Base-by-base conservation (phyloP, 2,888 invertebrate genomes). In the Pandemis corylana region DNA sequence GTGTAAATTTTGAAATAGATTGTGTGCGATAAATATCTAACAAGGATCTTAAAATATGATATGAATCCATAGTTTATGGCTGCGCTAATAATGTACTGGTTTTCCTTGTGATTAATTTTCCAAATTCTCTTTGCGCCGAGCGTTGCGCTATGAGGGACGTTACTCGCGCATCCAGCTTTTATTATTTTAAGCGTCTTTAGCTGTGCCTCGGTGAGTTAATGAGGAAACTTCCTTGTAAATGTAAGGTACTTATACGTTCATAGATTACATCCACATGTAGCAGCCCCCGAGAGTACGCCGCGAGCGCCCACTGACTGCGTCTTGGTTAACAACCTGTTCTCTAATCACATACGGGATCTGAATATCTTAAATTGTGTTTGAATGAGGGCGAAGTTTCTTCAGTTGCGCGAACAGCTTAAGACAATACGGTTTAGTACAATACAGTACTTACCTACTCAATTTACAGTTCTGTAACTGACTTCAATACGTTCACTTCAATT, bases 141-240 rank as follows among this genome's bases (percentile, higher is more conserved):
- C 28, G 12, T 56, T 68, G 59, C 56, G 12, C 44, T 61, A 42
- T 36, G 28, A 68, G 59, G 63, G 28, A 49, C 44, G 28, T 36
- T 36, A 36, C 28, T 20, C 13, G 41, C 41, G 20, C 49, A 41
- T 13, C 36, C 49, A 42, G 64, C 63, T 73, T 66, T 65, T 74
- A 69, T 74, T 61, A 73, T 69, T 69, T 69, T 65, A 69, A 51
- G 68, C 49, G 59, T 69, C 59, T 69, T 74, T 59, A 42, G 59
- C 64, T 68, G 42, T 53, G 44, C 72, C 72, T 64, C 59, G 49
- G 74, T 65, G 51, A 74, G 69, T 69, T 69, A 74, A 74, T 61
- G 69, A 65, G 74, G 65, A 74, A 74, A 74, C 69, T 69, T 74
- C 65, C 65, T 65, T 61, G 61, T 66, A 68, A 65, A 74, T 65